Base-by-base conservation (phyloP, 2,113 vertebrate species). In the Phaethornis superciliosus region DNA sequence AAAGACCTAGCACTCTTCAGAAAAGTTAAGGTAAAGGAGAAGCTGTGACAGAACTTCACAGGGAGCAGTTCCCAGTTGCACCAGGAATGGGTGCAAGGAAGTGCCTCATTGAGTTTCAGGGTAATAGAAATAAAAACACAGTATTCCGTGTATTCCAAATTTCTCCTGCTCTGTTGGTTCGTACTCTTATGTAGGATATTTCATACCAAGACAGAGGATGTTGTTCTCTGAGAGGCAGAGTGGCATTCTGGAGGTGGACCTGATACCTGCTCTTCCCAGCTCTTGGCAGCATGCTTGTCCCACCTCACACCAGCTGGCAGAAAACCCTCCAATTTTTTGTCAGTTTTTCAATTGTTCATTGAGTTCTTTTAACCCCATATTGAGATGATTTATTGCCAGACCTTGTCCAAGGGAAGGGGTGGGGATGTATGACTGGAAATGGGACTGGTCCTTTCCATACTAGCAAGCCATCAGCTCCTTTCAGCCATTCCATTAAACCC, bases 231-330 rank as follows among this genome's bases (percentile, higher is more conserved):
- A 65, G 46, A 44, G 12, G 7, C 7, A 44, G 59, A 18, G n/a
- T 44, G 11, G 9, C n/a, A n/a, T n/a, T n/a, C n/a, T n/a, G 69
- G 10, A 83, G 8, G 15, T 7, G 18, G 18, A 56, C 10, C 17
- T 49, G 32, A 59, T 51, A 54, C 23, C 18, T 55, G 15, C 5
- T 56, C 15, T 42, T 80, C 23, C 32, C 35, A 63, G 1, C 11
- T 54, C 35, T 54, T 70, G 35, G 20, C 26, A 49, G n/a, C 21
- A 5, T 27, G 12, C 12, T 10, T 81, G 49, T 13, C 18, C 55
- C 2, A 1, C 22, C 32, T 76, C 54, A 7, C 33, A 32, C 14
- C 44, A 30, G 3, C 0, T 40, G 47, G 33, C 14, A 70, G 26
- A 60, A 89, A 78, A 35, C 5, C 37, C 30, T n/a, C 28, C 0